Evolutionary conservation across 2,888 invertebrate genomes (phyloP).

Genomic region (Leuctra nigra): DNA sequence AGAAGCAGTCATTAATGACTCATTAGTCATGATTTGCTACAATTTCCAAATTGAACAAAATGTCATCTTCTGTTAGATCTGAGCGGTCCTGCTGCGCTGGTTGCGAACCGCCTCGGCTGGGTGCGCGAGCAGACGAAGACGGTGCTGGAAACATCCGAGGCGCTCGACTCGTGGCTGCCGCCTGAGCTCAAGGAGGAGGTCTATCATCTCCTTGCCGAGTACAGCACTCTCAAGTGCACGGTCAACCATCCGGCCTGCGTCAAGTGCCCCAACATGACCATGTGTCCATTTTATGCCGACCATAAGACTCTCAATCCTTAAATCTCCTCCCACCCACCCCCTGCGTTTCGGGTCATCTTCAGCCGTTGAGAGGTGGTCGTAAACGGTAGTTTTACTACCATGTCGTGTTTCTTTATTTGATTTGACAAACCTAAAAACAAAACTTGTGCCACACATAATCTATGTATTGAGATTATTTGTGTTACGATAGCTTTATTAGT

Average conservation of each 20-base stretch:
- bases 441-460: too few species aligned
- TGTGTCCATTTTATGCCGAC: constrained; percentile 58
- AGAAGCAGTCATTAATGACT: neutral
- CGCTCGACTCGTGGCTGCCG: constrained; percentile 85
- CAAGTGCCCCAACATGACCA: constrained; percentile 70
- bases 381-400: too few species aligned
- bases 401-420: too few species aligned
- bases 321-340: neutral
- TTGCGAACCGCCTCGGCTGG: constrained; percentile 87
- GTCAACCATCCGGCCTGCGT: constrained; percentile 76
- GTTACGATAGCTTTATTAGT: too few species aligned
- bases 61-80: constrained; percentile 54
- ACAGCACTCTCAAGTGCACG: constrained; percentile 90
- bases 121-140: constrained; percentile 61
- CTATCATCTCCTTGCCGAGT: constrained; percentile 90
- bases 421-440: too few species aligned
- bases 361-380: too few species aligned
- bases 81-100: constrained; percentile 96
- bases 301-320: neutral
- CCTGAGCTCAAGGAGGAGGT: constrained; percentile 76
- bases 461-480: too few species aligned
- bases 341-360: neutral
- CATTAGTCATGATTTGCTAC: neutral
- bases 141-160: constrained; percentile 81
- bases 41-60: neutral